Base-by-base conservation (phyloP, 2,888 invertebrate species). In the Drosophila lacicola region DNA sequence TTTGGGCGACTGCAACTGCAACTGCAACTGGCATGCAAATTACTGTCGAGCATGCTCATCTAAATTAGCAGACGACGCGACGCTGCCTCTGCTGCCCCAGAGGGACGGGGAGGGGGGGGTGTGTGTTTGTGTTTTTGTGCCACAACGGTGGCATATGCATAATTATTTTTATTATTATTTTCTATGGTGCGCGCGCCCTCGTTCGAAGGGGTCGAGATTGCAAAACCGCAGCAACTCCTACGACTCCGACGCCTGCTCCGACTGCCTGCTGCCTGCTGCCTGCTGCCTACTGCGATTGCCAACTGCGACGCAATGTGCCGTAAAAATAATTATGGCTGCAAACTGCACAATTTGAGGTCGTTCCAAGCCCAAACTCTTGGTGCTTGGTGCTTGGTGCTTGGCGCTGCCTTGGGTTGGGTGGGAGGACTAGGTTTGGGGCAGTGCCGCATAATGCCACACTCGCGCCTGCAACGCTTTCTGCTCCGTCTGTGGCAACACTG, bases 261-360 rank as follows among this genome's bases (percentile, higher is more conserved):
- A 25, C 11, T 13, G 8, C 49, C 49, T 17, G 0, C 11, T 11
- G 4, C 19, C 36, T 19, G 2, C 5, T 8, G 41, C 17, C 11
- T 11, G 41, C 47, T 50, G 50, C 50, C 51, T 29, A 8, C 36
- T 44, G 60, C 42, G 39, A 36, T 36, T 25, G 41, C 47, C 36
- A 13, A 57, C 79, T 58, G 60, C 73, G 60, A 76, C 62, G 88
- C 87, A 86, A 86, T 88, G 88, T 83, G 87, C 86, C 86, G 88
- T 86, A 86, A 86, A 86, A 88, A 86, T 86, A 86, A 86, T 86
- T 86, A 86, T 86, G 87, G 83, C 86, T 88, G 88, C 84, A 78
- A 73, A 86, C 88, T 85, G 89, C 88, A 80, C 89, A 88, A 87
- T 89, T 87, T 78, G 66, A 62, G 51, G 41, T 63, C 53, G 44